These are phyloP conservation scores for Bujurquina vittata DNA, from an alignment of 2,113 vertebrate genomes.

Conservation along the genomic window DNA sequence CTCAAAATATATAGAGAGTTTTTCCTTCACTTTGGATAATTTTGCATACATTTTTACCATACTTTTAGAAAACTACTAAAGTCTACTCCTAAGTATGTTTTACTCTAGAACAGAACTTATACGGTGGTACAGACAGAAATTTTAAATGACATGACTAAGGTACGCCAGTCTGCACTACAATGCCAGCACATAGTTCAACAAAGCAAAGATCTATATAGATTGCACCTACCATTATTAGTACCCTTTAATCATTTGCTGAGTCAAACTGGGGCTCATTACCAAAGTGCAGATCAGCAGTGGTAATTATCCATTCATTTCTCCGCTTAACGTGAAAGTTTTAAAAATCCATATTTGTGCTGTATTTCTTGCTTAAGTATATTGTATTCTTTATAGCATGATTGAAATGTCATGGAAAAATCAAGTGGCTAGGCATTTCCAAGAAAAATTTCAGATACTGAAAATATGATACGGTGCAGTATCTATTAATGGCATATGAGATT, in stretches of 20 bases:
- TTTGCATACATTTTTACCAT: background rate
- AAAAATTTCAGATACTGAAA: background rate
- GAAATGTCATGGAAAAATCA: slow-evolving; percentile 41
- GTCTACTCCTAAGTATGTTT: background rate
- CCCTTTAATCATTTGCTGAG: slow-evolving; percentile 54
- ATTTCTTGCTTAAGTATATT: slow-evolving; percentile 12
- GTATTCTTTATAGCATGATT: slow-evolving; percentile 42
- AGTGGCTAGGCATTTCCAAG: slow-evolving; percentile 1
- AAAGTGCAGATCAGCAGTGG: slow-evolving; percentile 38
- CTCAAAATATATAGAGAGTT: background rate
- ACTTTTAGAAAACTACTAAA: background rate
- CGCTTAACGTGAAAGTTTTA: slow-evolving; percentile 40
- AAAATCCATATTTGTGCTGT: slow-evolving; percentile 39
- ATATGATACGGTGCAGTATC: background rate
- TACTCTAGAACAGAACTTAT: background rate
- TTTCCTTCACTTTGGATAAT: background rate
- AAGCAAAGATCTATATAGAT: slow-evolving; percentile 26
- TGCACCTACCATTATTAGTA: slow-evolving; percentile 20
- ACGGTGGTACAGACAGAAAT: too few relatives aligned
- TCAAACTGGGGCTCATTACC: slow-evolving; percentile 53
- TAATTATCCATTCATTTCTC: slow-evolving; percentile 68
- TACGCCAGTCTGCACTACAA: background rate
- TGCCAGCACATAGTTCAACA: background rate
- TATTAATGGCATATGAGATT: background rate
- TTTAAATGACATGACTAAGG: background rate